These are phyloP conservation scores for Leptopilina syphax DNA, from an alignment of 2,888 invertebrate genomes.

Conservation along the genomic window DNA sequence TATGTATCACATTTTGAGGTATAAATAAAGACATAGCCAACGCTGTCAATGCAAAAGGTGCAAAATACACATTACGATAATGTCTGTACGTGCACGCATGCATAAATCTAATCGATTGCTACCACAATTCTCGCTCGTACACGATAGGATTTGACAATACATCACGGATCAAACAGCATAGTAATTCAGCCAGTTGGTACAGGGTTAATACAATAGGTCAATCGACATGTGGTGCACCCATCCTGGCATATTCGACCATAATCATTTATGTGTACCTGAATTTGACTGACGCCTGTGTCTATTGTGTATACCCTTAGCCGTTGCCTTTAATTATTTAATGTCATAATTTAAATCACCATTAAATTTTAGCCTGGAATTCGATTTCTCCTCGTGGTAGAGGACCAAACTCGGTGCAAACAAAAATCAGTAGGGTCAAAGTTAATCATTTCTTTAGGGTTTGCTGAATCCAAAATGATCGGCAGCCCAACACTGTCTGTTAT, in stretches of 20 bases:
- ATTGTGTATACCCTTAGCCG: not conserved
- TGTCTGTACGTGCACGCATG: slow-evolving; percentile 33
- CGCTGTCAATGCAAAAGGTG: slow-evolving; percentile 23
- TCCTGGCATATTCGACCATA: slow-evolving; percentile 29
- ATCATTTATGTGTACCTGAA: slow-evolving; percentile 26
- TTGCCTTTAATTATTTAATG: not conserved
- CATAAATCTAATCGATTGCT: slow-evolving; percentile 46
- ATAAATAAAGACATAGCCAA: slow-evolving; percentile 6
- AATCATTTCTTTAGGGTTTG: too few species aligned
- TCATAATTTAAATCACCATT: slow-evolving; percentile 8
- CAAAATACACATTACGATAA: slow-evolving; percentile 35
- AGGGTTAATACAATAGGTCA: slow-evolving; percentile 46
- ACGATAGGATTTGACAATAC: slow-evolving; percentile 45
- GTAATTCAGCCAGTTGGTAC: slow-evolving; percentile 45
- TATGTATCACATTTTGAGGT: slow-evolving; percentile 12
- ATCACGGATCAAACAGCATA: slow-evolving; percentile 45
- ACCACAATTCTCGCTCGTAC: slow-evolving; percentile 44
- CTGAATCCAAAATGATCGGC: too few species aligned
- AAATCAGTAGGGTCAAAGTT: too few species aligned
- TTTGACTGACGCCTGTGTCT: slow-evolving; percentile 17
- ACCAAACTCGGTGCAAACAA: too few species aligned
- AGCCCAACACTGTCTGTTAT: too few species aligned
- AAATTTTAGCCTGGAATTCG: not conserved
- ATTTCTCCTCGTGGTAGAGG: too few species aligned
- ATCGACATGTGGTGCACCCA: slow-evolving; percentile 34